Evolutionary conservation across 2,797 vertebrate species (phyloP).

Genomic region (Danio tinwini): DNA sequence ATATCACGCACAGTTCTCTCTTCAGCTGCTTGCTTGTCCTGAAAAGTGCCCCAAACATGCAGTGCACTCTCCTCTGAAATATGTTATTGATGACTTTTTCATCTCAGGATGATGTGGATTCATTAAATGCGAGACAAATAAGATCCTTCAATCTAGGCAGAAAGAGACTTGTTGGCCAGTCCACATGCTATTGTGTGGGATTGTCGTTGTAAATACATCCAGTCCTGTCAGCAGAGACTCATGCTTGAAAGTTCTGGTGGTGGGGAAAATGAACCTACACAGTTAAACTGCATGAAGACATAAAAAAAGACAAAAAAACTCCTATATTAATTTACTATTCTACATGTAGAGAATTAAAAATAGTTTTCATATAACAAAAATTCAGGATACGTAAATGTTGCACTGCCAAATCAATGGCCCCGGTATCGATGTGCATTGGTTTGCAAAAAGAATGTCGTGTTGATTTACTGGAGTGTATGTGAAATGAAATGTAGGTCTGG

Average conservation of each 20-base stretch:
- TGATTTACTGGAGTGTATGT: conserved; percentile 25
- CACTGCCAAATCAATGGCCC: conserved; percentile 35
- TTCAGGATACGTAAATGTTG: conserved; percentile 27
- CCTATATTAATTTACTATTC: not conserved
- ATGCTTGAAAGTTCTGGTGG: conserved; percentile 67
- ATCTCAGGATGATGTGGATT: not conserved
- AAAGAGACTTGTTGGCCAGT: conserved; percentile 17
- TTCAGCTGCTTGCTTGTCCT: conserved; percentile 22
- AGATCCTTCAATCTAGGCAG: conserved; percentile 18
- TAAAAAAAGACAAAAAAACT: conserved; percentile 37
- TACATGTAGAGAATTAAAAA: conserved; percentile 25
- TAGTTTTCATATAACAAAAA: conserved; percentile 41
- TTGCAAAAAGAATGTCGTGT: conserved; percentile 15
- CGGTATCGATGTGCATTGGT: conserved; percentile 35
- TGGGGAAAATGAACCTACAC: conserved; percentile 58
- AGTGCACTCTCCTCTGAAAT: conserved; percentile 10
- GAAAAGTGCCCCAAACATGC: conserved; percentile 12
- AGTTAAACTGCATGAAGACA: conserved; percentile 47
- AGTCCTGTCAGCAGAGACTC: conserved; percentile 62
- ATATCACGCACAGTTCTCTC: not conserved
- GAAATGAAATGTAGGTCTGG: not conserved
- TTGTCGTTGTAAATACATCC: conserved; percentile 58
- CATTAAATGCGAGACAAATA: conserved; percentile 4
- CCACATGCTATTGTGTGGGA: conserved; percentile 47
- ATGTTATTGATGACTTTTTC: not conserved